Base-by-base conservation (phyloP, 2,888 invertebrate genomes). In the Reticulitermes lucifugus region DNA sequence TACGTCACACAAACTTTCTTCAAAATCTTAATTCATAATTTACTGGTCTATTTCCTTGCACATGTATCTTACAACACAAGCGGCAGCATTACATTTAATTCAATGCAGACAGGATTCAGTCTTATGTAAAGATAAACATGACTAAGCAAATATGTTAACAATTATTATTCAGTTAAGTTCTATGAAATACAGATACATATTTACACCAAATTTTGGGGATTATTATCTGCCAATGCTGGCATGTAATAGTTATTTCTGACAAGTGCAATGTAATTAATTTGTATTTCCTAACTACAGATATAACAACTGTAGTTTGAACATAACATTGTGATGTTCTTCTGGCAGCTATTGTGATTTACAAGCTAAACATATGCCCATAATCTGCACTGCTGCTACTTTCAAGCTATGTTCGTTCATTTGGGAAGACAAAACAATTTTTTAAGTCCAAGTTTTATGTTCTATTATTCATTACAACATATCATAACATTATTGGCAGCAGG, bases 121-220 rank as follows among this genome's bases (percentile, higher is more conserved):
- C 80, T 80, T 80, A 79, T 79, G 35, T 80, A 59, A 79, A 60
- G 35, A 80, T 80, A 55, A 60, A 60, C 79, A 51, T 77, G 43
- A 79, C 59, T 60, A 80, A 80, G 35, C 60, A 80, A 59, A 80
- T 80, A 59, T 60, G 60, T 35, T 79, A 80, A 80, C 35, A 35
- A 80, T 22, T 80, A 59, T 60, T 41, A 22, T 35, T 41, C 29
- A 14, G 29, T 80, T 51, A 80, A 55, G 55, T 60, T 80, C 29
- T 35, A 59, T n/a, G 25, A 46, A 25, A 22, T 35, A 79, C 10
- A 46, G 51, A 79, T 60, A 60, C 35, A 80, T 80, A 80, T 73
- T 73, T 73, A 73, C 73, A 73, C 41, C 35, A 73, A 35, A 18
- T 29, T 73, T 25, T 73, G 25, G 21, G 73, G 25, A 2, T 35